Conservation (phyloP, 1,140 invertebrate species). For the Helicoverpa armigera region DNA sequence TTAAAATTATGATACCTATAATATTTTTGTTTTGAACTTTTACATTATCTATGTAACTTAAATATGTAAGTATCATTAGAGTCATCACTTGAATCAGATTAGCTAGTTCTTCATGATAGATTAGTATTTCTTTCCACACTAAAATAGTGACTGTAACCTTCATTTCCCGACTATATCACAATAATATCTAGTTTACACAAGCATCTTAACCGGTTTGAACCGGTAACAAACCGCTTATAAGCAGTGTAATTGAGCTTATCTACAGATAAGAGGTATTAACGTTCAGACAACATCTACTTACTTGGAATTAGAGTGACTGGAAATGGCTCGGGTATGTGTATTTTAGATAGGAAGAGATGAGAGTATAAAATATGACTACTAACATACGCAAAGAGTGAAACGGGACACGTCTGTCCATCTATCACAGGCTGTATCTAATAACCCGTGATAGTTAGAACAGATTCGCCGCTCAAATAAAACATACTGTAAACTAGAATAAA, state of each 20-base stretch:
- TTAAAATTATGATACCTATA: neutral
- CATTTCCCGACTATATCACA: neutral
- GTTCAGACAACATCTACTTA: constrained; percentile 41
- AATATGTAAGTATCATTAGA: too few species aligned
- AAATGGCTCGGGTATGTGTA: neutral
- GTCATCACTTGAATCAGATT: neutral
- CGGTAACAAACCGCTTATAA: constrained; percentile 49
- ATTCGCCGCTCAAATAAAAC: too few species aligned
- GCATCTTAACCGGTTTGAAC: constrained; percentile 12
- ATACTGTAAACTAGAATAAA: too few species aligned
- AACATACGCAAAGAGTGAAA: too few species aligned
- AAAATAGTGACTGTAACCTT: too few species aligned
- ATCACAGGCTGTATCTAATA: too few species aligned
- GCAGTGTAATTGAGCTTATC: constrained; percentile 49
- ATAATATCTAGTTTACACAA: constrained; percentile 15
- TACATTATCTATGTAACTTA: too few species aligned
- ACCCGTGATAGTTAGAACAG: too few species aligned
- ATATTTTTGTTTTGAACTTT: neutral
- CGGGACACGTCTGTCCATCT: too few species aligned
- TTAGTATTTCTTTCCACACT: too few species aligned
- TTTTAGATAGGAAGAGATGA: neutral
- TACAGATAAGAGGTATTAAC: constrained; percentile 48
- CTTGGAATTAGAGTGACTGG: neutral
- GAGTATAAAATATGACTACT: too few species aligned
- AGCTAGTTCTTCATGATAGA: neutral